phyloP scores from a whole-genome alignment of 1,140 invertebrate species.

The Tetramorium parvispinum region DNA sequence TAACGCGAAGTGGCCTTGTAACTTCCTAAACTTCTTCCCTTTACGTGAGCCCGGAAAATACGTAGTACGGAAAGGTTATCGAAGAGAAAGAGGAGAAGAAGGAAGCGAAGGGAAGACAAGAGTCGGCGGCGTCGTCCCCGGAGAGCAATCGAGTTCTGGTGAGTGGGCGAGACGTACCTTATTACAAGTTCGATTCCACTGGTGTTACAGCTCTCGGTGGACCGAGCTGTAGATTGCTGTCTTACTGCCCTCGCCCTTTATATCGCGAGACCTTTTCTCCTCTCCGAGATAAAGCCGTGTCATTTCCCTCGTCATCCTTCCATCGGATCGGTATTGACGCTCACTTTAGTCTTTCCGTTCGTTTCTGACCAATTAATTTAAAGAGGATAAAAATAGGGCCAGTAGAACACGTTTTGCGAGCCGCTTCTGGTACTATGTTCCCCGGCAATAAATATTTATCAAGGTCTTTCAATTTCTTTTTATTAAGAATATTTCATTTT shows the following conservation, averaged over 20 bases:
- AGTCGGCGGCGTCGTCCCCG: conserved; percentile 61
- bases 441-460: background rate
- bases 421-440: background rate
- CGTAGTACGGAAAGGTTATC: conserved; percentile 60
- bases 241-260: conserved; percentile 69
- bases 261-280: conserved; percentile 42
- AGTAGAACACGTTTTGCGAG: conserved; percentile 47
- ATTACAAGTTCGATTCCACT: conserved; percentile 83
- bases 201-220: conserved; percentile 78
- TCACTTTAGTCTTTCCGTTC: conserved; percentile 27
- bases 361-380: conserved; percentile 73
- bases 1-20: conserved; percentile 43
- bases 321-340: background rate
- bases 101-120: conserved; percentile 39
- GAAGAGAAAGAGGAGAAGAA: conserved; percentile 4
- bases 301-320: conserved; percentile 59
- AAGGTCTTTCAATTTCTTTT: background rate
- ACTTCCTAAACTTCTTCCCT: conserved; percentile 38
- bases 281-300: conserved; percentile 40
- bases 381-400: conserved; percentile 73
- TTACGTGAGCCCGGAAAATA: conserved; percentile 51
- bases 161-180: conserved; percentile 77
- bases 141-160: conserved; percentile 73
- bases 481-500: background rate
- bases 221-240: conserved; percentile 77